Conservation (phyloP, 2,113 vertebrate genomes). For the Centropristis striata region DNA sequence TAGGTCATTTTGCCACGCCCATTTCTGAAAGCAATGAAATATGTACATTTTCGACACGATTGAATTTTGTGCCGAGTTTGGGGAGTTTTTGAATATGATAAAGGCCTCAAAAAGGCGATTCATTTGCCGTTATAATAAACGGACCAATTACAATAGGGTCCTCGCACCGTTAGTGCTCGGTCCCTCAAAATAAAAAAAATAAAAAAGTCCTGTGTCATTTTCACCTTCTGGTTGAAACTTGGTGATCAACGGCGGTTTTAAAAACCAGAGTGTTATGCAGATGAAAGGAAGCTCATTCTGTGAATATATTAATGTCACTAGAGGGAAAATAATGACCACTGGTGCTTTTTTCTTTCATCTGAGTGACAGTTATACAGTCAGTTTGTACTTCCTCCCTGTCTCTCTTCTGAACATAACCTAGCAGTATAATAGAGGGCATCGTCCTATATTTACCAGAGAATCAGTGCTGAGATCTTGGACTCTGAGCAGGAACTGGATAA, state of each 20-base stretch:
- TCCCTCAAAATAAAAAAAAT: no score
- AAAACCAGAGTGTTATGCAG: slow-evolving; percentile 52
- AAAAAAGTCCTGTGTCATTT: slow-evolving; percentile 58
- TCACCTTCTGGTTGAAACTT: slow-evolving; percentile 58
- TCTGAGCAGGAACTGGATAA: slow-evolving; percentile 16
- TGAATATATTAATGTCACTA: slow-evolving; percentile 22
- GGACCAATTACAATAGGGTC: no score
- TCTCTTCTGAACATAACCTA: neutral
- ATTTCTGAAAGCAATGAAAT: no score
- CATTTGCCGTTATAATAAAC: no score
- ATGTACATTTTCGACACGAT: no score
- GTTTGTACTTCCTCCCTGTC: neutral
- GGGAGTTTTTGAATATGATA: no score
- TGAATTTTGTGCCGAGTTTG: no score
- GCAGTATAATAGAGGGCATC: neutral
- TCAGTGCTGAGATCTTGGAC: slow-evolving; percentile 1
- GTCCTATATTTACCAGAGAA: slow-evolving; percentile 16
- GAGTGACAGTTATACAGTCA: slow-evolving; percentile 2
- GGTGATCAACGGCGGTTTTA: slow-evolving; percentile 49
- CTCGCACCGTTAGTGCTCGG: no score
- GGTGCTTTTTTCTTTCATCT: neutral
- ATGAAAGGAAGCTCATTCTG: slow-evolving; percentile 31
- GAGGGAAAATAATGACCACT: slow-evolving; percentile 13
- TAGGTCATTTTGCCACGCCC: no score
- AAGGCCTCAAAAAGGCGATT: no score